Conservation (phyloP, 2,113 vertebrate species). For the Hoplias malabaricus region DNA sequence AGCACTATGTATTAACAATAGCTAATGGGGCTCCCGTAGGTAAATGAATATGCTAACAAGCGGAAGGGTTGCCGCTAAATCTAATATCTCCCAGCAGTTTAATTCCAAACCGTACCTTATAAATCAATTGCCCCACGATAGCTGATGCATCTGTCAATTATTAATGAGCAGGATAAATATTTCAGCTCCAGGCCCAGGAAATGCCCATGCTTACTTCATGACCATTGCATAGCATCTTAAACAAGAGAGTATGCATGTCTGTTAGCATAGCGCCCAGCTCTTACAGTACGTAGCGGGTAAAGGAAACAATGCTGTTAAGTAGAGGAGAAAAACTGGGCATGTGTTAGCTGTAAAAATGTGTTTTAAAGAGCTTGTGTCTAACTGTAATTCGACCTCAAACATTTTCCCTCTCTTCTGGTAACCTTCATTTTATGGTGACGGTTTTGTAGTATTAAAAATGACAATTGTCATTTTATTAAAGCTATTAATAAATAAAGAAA, state of each 20-base stretch:
- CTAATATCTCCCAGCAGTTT: slow-evolving; percentile 92
- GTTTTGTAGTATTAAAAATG: no score
- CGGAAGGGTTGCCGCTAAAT: slow-evolving; percentile 83
- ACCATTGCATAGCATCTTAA: slow-evolving; percentile 49
- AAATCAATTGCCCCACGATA: slow-evolving; percentile 89
- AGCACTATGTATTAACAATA: slow-evolving; percentile 89
- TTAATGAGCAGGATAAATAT: slow-evolving; percentile 88
- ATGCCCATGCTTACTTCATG: slow-evolving; percentile 81
- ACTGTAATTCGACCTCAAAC: no score
- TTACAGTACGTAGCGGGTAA: slow-evolving; percentile 8
- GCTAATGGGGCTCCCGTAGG: slow-evolving; percentile 87
- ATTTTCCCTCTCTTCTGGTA: no score
- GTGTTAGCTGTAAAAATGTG: no score
- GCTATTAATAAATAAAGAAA: no score
- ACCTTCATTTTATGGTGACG: no score
- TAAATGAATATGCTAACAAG: slow-evolving; percentile 93
- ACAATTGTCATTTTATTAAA: no score
- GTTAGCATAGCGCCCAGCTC: not conserved
- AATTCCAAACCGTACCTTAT: slow-evolving; percentile 90
- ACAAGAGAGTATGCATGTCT: not conserved
- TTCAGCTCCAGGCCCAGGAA: slow-evolving; percentile 86
- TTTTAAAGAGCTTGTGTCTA: no score
- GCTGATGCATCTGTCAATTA: slow-evolving; percentile 91
- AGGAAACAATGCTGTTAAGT: slow-evolving; percentile 4
- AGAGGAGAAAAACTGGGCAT: no score